A percentile compares a stretch with the other conserved stretches of the same genome.
Conservation (phyloP, 2,113 vertebrate genomes). For the Pachyramphus minor region DNA sequence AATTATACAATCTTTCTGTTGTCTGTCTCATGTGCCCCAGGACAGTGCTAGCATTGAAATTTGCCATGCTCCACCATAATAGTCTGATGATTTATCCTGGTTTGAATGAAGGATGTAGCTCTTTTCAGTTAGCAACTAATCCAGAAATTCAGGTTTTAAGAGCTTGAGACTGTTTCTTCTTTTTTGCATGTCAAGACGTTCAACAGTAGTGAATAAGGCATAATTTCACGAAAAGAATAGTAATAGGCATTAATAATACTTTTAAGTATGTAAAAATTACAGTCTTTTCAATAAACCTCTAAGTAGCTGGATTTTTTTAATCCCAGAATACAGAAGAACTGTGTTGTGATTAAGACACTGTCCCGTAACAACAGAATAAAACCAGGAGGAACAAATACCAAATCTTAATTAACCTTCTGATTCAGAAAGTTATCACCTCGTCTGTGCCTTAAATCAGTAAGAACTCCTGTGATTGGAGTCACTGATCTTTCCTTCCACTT, state of each 20-base stretch:
- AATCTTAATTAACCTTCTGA: background rate
- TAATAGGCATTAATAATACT: background rate
- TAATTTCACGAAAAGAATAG: background rate
- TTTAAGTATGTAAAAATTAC: background rate
- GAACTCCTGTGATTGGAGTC: background rate
- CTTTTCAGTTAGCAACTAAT: background rate
- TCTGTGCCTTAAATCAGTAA: background rate
- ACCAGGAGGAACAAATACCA: background rate
- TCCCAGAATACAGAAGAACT: background rate
- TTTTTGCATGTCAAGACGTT: background rate
- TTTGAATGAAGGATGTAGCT: background rate
- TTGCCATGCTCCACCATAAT: background rate
- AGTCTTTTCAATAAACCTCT: background rate
- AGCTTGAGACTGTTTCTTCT: background rate
- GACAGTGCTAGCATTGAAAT: background rate
- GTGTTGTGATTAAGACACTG: background rate
- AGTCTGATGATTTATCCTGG: background rate
- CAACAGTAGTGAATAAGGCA: background rate
- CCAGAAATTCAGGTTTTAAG: constrained; percentile 14
- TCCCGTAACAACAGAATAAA: background rate
- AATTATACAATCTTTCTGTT: background rate
- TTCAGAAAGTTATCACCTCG: background rate
- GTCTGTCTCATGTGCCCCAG: background rate
- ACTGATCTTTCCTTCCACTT: background rate
- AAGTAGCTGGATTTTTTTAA: background rate